phyloP scores from a whole-genome alignment of 2,797 vertebrate species.

The Philypnodon macrostomus region DNA sequence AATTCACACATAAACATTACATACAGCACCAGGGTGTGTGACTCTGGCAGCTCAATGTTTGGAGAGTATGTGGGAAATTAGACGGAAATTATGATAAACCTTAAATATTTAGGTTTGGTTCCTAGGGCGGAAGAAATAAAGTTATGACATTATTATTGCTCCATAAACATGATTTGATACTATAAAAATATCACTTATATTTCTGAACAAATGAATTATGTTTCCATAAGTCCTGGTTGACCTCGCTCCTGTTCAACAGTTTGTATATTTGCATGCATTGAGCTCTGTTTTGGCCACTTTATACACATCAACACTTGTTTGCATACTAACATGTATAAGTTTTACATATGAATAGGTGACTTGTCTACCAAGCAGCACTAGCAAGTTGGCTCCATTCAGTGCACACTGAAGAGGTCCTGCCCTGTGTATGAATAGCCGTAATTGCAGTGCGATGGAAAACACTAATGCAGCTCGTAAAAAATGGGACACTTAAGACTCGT shows the following conservation, averaged over 20 bases:
- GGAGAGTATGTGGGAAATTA: slow-evolving; percentile 29
- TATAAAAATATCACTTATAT: background rate
- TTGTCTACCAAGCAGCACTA: slow-evolving; percentile 32
- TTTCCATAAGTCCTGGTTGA: background rate
- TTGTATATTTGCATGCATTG: slow-evolving; percentile 38
- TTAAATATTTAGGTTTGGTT: slow-evolving; percentile 21
- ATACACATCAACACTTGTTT: slow-evolving; percentile 45
- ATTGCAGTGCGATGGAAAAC: slow-evolving; percentile 75
- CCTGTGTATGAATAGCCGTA: slow-evolving; percentile 67
- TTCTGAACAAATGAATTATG: background rate
- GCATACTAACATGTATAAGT: slow-evolving; percentile 44
- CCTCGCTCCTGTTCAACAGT: slow-evolving; percentile 21
- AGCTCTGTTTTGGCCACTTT: slow-evolving; percentile 12
- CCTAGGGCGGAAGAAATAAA: slow-evolving; percentile 7
- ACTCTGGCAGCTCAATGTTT: slow-evolving; percentile 33
- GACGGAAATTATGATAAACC: slow-evolving; percentile 13
- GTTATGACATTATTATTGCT: slow-evolving; percentile 4
- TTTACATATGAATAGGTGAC: slow-evolving; percentile 66
- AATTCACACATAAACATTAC: slow-evolving; percentile 32
- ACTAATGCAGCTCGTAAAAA: slow-evolving; percentile 73
- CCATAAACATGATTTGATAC: slow-evolving; percentile 6
- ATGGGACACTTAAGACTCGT: slow-evolving; percentile 64
- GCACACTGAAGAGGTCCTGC: slow-evolving; percentile 42
- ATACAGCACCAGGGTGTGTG: slow-evolving; percentile 39
- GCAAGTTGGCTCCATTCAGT: slow-evolving; percentile 39